phyloP scores from a whole-genome alignment of 1,140 invertebrate species.

The Aphidius ervi region DNA sequence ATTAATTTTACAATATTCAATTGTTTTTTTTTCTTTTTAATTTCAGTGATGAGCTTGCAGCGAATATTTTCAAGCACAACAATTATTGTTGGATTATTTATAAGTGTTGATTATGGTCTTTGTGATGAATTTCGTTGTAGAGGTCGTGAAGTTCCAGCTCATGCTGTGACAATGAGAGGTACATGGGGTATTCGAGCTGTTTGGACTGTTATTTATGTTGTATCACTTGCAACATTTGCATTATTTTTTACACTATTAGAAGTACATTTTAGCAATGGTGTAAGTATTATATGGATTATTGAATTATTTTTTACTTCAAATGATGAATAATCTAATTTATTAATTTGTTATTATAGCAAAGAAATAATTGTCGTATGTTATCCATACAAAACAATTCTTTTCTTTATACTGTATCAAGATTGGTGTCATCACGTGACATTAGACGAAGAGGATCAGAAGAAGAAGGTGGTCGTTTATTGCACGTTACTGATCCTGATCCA shows the following conservation, averaged over 20 bases:
- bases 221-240: slow-evolving; percentile 53
- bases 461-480: slow-evolving; percentile 42
- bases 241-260: slow-evolving; percentile 56
- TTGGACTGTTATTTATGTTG: slow-evolving; percentile 58
- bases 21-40: background rate
- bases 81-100: slow-evolving; percentile 59
- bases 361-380: slow-evolving; percentile 41
- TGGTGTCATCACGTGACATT: slow-evolving; percentile 49
- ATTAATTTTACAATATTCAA: background rate
- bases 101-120: slow-evolving; percentile 60
- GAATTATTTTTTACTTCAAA: too few relatives aligned
- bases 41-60: slow-evolving; percentile 58
- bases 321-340: background rate
- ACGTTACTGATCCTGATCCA: slow-evolving; percentile 47
- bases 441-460: slow-evolving; percentile 41
- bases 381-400: slow-evolving; percentile 47
- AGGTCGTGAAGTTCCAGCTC: slow-evolving; percentile 50
- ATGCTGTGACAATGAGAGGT: slow-evolving; percentile 41
- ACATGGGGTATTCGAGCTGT: slow-evolving; percentile 54
- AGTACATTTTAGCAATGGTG: slow-evolving; percentile 42
- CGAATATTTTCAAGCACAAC: slow-evolving; percentile 59
- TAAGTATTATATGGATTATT: slow-evolving; percentile 19
- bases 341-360: slow-evolving; percentile 33
- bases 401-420: slow-evolving; percentile 52
- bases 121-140: slow-evolving; percentile 61